A percentile compares a stretch with the other conserved stretches of the same genome.
Evolutionary conservation across 2,797 vertebrate species (phyloP).

Genomic region (Oreonectes daqikongensis): DNA sequence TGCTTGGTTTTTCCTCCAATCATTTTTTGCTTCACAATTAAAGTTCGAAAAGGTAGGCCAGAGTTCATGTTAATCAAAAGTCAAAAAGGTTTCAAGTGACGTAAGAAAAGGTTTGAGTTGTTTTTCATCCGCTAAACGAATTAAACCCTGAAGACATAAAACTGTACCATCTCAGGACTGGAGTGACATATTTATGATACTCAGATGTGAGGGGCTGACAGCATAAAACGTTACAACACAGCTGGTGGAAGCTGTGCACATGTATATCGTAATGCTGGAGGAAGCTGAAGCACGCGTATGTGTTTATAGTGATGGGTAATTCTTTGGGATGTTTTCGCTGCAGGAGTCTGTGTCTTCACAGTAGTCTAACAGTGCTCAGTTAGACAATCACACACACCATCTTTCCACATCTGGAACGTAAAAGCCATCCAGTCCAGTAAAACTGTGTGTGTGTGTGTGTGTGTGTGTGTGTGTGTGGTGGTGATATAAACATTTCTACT

Average conservation of each 20-base stretch:
- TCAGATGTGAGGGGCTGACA: constrained; percentile 47
- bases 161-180: constrained; percentile 24
- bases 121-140: constrained; percentile 14
- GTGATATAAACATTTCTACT: constrained; percentile 44
- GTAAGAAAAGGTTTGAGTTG: constrained; percentile 9
- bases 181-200: constrained; percentile 44
- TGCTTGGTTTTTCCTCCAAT: constrained; percentile 14
- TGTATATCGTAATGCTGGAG: constrained; percentile 47
- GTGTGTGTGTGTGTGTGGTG: background rate
- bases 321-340: constrained; percentile 36
- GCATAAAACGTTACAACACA: constrained; percentile 46
- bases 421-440: constrained; percentile 23
- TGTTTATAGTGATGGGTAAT: constrained; percentile 27
- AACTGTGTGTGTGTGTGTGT: constrained; percentile 18
- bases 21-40: too few species aligned
- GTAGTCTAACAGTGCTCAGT: constrained; percentile 35
- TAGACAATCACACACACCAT: constrained; percentile 17
- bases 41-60: too few species aligned
- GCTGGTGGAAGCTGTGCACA: constrained; percentile 44
- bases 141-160: constrained; percentile 31
- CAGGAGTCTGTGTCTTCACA: constrained; percentile 46
- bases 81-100: constrained; percentile 5
- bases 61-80: background rate
- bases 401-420: constrained; percentile 41
- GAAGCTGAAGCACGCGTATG: constrained; percentile 29